Conservation (phyloP, 2,113 vertebrate species). For the Mus pahari region DNA sequence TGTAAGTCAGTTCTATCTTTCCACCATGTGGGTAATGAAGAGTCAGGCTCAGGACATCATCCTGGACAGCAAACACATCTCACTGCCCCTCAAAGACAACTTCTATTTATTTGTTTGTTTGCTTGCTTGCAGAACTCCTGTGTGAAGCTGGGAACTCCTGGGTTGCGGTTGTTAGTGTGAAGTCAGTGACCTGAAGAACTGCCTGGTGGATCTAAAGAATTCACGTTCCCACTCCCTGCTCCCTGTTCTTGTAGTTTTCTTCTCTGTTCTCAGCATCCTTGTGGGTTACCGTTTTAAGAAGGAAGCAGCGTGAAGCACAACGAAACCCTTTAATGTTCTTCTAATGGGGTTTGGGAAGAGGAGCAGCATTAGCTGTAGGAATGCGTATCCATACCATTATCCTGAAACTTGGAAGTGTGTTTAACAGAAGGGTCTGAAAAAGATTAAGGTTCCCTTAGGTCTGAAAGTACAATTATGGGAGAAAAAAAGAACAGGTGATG, state of each 20-base stretch:
- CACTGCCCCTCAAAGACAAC: background rate
- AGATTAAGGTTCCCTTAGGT: background rate
- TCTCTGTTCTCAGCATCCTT: background rate
- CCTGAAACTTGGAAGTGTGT: background rate
- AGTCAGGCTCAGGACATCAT: background rate
- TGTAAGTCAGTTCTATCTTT: background rate
- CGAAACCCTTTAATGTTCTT: background rate
- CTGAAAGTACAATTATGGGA: background rate
- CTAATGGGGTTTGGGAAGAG: background rate
- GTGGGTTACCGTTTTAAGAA: background rate
- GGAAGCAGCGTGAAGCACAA: background rate
- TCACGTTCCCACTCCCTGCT: rapidly evolving
- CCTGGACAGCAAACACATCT: background rate
- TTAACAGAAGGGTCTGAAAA: background rate
- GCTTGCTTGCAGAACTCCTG: background rate
- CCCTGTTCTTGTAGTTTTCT: background rate
- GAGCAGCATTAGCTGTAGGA: background rate
- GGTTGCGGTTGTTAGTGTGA: background rate
- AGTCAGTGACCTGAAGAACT: background rate
- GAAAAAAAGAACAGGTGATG: background rate
- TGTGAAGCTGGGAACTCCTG: background rate
- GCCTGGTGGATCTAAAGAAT: background rate
- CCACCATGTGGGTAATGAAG: too few relatives aligned
- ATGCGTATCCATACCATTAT: background rate
- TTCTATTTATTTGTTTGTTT: background rate